Base-by-base conservation (phyloP, 2,888 invertebrate genomes). In the Lepidochrysops patricia region DNA sequence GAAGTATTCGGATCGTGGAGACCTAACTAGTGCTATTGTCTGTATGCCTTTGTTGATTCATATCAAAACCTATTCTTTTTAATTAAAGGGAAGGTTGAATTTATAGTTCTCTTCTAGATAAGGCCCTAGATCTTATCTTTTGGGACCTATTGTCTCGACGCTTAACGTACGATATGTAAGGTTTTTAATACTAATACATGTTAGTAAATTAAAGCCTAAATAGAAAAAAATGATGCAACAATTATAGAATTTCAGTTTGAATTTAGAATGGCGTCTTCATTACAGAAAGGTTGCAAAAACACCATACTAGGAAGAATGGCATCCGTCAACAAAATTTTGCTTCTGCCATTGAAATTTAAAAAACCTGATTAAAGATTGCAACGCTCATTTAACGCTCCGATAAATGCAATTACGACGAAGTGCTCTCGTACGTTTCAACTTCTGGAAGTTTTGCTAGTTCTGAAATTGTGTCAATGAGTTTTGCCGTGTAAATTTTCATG, bases 371-470 rank as follows among this genome's bases (percentile, higher is more conserved):
- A 83, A 77, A 84, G 79, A 81, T 83, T 81, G 84, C 82, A 82
- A 75, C 76, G 79, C 82, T 84, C 83, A 83, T 88, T 87, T 85
- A 79, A 76, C 83, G 86, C 79, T 80, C 74, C 80, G 80, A 84
- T 85, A 84, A 82, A 85, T 84, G 74, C 79, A 85, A 85, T 86
- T 84, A 84, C 76, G 74, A 73, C 70, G 75, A 74, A 75, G 75
- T 72, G 70, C 73, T 68, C 69, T 76, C 72, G 69, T 72, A 70
- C 77, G 70, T 73, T 76, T 74, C 74, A 73, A 67, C 73, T 70
- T 67, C 64, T 68, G 62, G 62, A 64, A 64, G 62, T 67, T 65
- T 67, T 60, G 61, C 58, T 57, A 58, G 57, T 61, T 63, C 58
- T 64, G 61, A 63, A 70, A 69, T 67, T 67, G 66, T 69, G 68